Evolutionary conservation across 2,113 vertebrate genomes (phyloP).

Genomic region (Pogona vitticeps): DNA sequence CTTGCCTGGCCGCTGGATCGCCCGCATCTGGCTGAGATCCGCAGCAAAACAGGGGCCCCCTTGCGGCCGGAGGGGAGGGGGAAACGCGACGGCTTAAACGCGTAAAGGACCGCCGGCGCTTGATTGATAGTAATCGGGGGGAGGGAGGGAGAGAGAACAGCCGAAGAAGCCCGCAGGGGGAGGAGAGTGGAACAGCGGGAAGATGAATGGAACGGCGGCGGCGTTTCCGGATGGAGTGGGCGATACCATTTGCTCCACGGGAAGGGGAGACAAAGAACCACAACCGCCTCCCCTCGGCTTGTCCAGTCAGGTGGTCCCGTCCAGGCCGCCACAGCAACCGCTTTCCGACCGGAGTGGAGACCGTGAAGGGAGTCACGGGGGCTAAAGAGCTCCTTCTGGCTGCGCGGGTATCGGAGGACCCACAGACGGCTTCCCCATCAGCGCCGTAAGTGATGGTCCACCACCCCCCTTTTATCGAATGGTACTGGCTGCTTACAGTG

Average conservation of each 20-base stretch:
- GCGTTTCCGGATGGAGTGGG: neutral
- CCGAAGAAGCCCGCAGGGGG: neutral
- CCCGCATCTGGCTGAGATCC: neutral
- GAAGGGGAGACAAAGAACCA: too few relatives aligned
- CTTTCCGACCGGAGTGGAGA: neutral
- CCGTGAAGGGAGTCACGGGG: too few relatives aligned
- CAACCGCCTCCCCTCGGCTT: neutral
- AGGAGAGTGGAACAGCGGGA: neutral
- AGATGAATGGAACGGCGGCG: neutral
- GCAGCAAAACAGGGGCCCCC: neutral
- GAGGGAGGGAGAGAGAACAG: neutral
- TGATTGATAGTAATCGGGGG: too few relatives aligned
- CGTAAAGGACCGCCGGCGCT: neutral
- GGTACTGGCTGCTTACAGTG: neutral
- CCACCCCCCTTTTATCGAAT: neutral
- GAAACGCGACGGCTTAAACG: neutral
- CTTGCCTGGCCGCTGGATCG: neutral
- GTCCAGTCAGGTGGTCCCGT: slow-evolving; percentile 7
- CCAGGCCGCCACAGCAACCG: neutral
- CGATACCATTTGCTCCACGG: neutral
- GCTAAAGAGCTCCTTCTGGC: neutral
- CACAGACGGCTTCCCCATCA: too few relatives aligned
- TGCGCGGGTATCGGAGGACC: too few relatives aligned
- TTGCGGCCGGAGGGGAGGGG: neutral
- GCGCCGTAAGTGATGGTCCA: neutral